Evolutionary conservation across 1,140 invertebrate genomes (phyloP), one percentile per base, ranked within the genome.

Genomic region (Zaprionus ghesquierei): DNA sequence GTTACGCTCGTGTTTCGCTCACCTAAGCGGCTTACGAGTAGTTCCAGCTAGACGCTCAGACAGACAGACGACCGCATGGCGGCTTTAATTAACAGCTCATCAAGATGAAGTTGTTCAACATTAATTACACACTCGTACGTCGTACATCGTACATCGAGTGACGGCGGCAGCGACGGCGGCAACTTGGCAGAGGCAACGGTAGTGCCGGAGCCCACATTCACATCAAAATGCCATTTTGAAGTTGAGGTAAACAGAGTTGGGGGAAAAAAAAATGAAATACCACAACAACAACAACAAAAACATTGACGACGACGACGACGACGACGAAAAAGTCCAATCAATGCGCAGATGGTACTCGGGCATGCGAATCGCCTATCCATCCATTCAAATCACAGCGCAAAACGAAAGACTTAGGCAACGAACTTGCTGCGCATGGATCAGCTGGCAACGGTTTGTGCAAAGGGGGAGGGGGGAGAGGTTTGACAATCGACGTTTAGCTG

Each of bases 11-110:
- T 51, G 54, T 77, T 68, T 70, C 72, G 46, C 60, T 70, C 60
- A 35, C 76, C 69, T 87, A 87, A 87, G 82, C 73, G 69, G 82
- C 76, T 87, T 87, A 86, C 46, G 22, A 13, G 20, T 56, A 35
- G 60, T 51, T 68, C 18, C 18, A 25, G 23, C 15, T 41, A 23
- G 25, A 46, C 18, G 12, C n/a, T 9, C 41, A 33, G 50, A 54
- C 23, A 58, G 46, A 12, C 12, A 18, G 62, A 60, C 35, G 60
- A 59, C 51, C 58, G 66, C 46, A 76, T 63, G 69, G 62, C 72
- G 65, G 74, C 72, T 87, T 79, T 86, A 87, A 86, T 87, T 86
- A 86, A 77, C 79, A 82, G 84, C 84, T 74, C 79, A 81, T 82
- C 79, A 82, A 79, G 68, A 82, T 87, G 72, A 87, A 87, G 82